phyloP scores from a whole-genome alignment of 2,888 invertebrate genomes.

The Meganola albula region DNA sequence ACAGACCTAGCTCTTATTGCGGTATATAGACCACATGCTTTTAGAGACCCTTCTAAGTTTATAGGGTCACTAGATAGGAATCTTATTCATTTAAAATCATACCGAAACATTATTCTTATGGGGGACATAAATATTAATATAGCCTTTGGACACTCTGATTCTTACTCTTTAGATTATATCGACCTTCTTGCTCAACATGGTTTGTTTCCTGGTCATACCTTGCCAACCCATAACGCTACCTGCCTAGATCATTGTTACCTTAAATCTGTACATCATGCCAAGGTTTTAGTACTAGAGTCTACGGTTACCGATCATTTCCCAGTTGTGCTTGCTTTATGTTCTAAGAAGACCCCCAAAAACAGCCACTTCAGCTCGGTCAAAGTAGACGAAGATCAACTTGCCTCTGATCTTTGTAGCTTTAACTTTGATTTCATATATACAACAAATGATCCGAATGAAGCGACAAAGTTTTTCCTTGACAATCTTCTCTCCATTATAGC shows the following conservation, averaged over 20 bases:
- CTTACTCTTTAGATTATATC: constrained; percentile 2
- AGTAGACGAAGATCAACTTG: no score
- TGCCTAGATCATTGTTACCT: constrained; percentile 5
- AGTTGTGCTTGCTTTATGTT: background rate
- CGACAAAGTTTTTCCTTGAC: no score
- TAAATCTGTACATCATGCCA: background rate
- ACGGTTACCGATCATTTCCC: constrained; percentile 5
- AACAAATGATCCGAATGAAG: no score
- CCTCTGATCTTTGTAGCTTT: no score
- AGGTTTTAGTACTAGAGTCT: background rate
- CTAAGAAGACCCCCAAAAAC: no score
- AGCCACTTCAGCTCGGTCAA: no score
- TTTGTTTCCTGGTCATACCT: constrained; percentile 1
- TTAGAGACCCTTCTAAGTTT: background rate
- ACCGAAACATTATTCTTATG: background rate
- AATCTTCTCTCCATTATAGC: no score
- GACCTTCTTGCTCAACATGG: constrained; percentile 4
- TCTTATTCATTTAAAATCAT: background rate
- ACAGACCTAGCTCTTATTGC: background rate
- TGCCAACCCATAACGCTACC: constrained; percentile 2
- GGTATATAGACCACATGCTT: constrained; percentile 1
- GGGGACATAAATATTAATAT: constrained; percentile 4
- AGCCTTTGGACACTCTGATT: background rate
- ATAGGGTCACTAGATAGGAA: background rate
- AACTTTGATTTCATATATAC: no score